These are phyloP conservation scores for Drosophila colorata DNA, from an alignment of 2,888 invertebrate species.

Conservation along the genomic window DNA sequence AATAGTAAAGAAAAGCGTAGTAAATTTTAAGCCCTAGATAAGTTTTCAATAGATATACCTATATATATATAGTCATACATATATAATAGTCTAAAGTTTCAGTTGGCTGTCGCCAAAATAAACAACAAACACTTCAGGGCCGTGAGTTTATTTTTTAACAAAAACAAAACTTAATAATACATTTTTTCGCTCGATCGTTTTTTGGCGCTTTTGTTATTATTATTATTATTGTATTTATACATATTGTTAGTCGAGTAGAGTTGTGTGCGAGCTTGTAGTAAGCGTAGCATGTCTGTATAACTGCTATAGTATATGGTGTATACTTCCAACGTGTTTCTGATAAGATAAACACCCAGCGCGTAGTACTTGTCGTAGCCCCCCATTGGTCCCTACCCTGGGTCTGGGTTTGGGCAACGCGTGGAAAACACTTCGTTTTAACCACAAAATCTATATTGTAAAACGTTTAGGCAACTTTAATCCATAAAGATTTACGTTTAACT, in stretches of 20 bases:
- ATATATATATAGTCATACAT: constrained; percentile 4
- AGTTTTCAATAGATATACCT: neutral
- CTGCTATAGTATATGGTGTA: constrained; percentile 11
- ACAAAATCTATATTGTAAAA: neutral
- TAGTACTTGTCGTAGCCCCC: constrained; percentile 29
- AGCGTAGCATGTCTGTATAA: neutral
- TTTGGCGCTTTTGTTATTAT: constrained; percentile 72
- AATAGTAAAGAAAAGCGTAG: constrained; percentile 32
- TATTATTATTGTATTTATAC: constrained; percentile 31
- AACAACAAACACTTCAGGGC: constrained; percentile 69
- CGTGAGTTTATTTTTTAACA: constrained; percentile 52
- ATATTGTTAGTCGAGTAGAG: constrained; percentile 13
- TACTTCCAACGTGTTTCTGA: constrained; percentile 64
- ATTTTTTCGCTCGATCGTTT: constrained; percentile 24
- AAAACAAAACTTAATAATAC: constrained; percentile 12
- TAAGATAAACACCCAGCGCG: constrained; percentile 59
- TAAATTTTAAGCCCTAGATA: constrained; percentile 34
- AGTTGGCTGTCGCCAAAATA: constrained; percentile 24
- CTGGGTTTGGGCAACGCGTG: neutral
- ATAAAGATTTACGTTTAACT: neutral
- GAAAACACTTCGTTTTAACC: neutral
- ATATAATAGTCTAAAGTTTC: constrained; percentile 24
- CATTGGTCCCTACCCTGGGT: neutral
- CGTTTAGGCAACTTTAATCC: constrained; percentile 3
- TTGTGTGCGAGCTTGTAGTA: constrained; percentile 24